A percentile compares a stretch with the other conserved stretches of the same genome.
phyloP scores from a whole-genome alignment of 2,113 vertebrate genomes.

The Rhea americana region DNA sequence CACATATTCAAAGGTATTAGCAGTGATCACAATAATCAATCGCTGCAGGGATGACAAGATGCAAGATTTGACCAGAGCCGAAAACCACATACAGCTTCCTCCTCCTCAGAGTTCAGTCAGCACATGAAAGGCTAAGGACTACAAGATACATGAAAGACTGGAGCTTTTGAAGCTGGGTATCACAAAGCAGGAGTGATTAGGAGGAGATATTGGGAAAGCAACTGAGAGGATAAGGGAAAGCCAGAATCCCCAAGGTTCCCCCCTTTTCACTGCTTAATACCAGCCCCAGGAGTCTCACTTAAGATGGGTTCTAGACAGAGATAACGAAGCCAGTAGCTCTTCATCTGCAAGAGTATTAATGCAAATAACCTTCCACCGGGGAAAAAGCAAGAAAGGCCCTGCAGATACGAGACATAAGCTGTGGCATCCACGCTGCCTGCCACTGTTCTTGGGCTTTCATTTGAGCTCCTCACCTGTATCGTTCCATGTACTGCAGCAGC shows the following conservation, averaged over 20 bases:
- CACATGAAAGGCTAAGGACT: neutral
- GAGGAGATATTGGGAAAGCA: neutral
- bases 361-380: neutral
- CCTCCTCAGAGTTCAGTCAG: neutral
- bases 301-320: neutral
- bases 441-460: neutral
- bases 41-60: neutral
- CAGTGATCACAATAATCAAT: neutral
- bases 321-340: conserved; percentile 15
- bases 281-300: neutral
- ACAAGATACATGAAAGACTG: neutral
- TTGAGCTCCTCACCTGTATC: conserved; percentile 83
- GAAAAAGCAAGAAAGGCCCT: neutral
- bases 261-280: neutral
- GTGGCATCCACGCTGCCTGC: neutral
- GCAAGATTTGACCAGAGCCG: neutral
- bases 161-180: neutral
- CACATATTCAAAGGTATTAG: neutral
- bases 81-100: neutral
- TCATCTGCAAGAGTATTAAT: conserved; percentile 1
- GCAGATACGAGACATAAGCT: neutral
- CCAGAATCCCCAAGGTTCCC: neutral
- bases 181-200: neutral
- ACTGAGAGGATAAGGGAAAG: neutral
- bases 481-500: conserved; percentile 89